These are phyloP conservation scores for Antrozous pallidus DNA, from an alignment of 2,797 vertebrate genomes.

Conservation along the genomic window DNA sequence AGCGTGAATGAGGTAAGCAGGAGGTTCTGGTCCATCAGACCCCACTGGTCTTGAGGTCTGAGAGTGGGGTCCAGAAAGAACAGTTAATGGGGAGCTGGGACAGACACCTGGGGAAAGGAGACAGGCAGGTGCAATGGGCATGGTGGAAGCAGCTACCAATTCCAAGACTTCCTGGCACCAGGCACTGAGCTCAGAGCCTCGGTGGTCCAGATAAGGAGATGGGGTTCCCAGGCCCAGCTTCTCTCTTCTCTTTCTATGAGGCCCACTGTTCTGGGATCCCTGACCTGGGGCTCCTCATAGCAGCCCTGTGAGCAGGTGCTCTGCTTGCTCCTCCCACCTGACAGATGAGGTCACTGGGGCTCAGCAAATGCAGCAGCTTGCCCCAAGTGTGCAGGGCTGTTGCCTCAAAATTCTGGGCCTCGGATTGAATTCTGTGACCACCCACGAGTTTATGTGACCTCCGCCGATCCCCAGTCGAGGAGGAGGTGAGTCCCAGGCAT, in stretches of 20 bases:
- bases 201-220: neutral
- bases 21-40: neutral
- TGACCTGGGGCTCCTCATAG: neutral
- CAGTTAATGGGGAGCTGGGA: neutral
- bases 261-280: neutral
- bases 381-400: neutral
- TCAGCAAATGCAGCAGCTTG: neutral
- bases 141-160: neutral
- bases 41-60: accelerated
- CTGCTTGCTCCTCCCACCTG: neutral
- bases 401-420: neutral
- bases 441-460: neutral
- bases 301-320: neutral
- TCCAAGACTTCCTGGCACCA: neutral
- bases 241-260: neutral
- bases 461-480: neutral
- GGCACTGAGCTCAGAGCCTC: neutral
- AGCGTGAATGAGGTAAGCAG: constrained; percentile 93
- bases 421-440: neutral
- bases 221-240: neutral
- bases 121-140: too few species aligned
- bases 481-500: neutral
- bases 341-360: too few species aligned
- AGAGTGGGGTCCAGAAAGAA: neutral
- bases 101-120: accelerated